Evolutionary conservation across 2,888 invertebrate species (phyloP), one percentile per base, ranked within the genome.

Genomic region (Phyllotreta striolata): DNA sequence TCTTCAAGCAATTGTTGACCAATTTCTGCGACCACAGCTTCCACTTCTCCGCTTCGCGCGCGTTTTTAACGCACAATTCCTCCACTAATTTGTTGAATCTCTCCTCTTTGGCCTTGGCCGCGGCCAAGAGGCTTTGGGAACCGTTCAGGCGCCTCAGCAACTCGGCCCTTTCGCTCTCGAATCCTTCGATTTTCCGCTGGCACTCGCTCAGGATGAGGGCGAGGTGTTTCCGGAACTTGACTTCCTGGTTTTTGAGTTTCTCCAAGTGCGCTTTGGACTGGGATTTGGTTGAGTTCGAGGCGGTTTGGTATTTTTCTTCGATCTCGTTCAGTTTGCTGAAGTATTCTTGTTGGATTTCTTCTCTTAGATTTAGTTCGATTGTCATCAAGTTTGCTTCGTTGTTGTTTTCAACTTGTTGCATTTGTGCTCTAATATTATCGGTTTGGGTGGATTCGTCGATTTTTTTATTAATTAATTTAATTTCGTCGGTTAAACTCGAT

Each of bases 301-400:
- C 68, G 35, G 70, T 70, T 62, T 73, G 70, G 57, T 77, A 78
- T 35, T 69, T 69, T 6, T 70, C 69, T 66, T 78, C 78, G n/a
- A 78, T 73, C 35, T 75, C 73, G 38, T 66, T 66, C 52, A 77
- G 63, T 43, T 74, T 73, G 41, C 69, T 70, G 12, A 69, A 66
- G 60, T 72, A 75, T 62, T 78, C 78, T 41, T 71, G 64, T 63
- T 75, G 75, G 3, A 77, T 51, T 47, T 75, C 72, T 43, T 77
- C 77, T 9, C 76, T 69, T 44, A 78, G 51, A 47, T 63, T 70
- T 12, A 77, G 58, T 69, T 77, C 78, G 2, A 65, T 52, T 64
- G 74, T 72, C 8, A 76, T 58, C 12, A 75, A 43, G 63, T 74
- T 70, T 7, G 71, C 70, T 40, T 55, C 60, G 59, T 52, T 12